These are phyloP conservation scores for Zoanthus solanderi DNA, from an alignment of 92 coral and sea anemone species.

Conservation along the genomic window DNA sequence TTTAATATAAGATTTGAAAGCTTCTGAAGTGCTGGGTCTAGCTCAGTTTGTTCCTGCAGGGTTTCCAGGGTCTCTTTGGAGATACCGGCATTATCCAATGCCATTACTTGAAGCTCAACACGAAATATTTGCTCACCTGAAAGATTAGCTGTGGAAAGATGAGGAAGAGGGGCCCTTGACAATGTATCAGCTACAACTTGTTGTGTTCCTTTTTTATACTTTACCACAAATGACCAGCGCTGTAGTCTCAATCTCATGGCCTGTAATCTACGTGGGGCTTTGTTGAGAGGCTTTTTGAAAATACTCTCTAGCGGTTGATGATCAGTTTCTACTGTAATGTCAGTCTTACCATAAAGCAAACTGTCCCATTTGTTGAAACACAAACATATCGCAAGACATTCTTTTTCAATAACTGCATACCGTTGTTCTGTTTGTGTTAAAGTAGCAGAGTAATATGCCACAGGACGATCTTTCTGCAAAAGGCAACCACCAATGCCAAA, in stretches of 20 bases:
- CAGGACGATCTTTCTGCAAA: constrained; percentile 46
- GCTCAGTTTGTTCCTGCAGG: constrained; percentile 35
- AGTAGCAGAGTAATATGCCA: constrained; percentile 47
- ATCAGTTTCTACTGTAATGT: constrained; percentile 41
- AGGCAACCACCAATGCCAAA: constrained; percentile 51
- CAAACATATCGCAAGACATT: constrained; percentile 37
- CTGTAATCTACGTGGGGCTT: constrained; percentile 38
- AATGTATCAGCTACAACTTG: constrained; percentile 27
- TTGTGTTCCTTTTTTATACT: constrained; percentile 28
- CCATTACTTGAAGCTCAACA: constrained; percentile 39
- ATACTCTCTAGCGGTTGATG: constrained; percentile 59
- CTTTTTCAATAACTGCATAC: constrained; percentile 35
- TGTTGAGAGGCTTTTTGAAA: constrained; percentile 40
- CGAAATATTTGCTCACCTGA: constrained; percentile 37
- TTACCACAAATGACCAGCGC: constrained; percentile 25
- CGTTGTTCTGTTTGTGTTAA: constrained; percentile 38
- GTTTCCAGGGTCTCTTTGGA: constrained; percentile 44
- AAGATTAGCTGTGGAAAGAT: constrained; percentile 26
- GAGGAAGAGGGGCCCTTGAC: constrained; percentile 45
- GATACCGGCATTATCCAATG: constrained; percentile 46
- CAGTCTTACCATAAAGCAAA: constrained; percentile 46
- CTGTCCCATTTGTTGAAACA: constrained; percentile 47
- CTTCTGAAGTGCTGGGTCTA: constrained; percentile 13
- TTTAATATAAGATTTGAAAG: constrained; percentile 9
- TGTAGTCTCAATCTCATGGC: constrained; percentile 32